Conservation (phyloP, 2,797 vertebrate species). For the Hydrophis major region DNA sequence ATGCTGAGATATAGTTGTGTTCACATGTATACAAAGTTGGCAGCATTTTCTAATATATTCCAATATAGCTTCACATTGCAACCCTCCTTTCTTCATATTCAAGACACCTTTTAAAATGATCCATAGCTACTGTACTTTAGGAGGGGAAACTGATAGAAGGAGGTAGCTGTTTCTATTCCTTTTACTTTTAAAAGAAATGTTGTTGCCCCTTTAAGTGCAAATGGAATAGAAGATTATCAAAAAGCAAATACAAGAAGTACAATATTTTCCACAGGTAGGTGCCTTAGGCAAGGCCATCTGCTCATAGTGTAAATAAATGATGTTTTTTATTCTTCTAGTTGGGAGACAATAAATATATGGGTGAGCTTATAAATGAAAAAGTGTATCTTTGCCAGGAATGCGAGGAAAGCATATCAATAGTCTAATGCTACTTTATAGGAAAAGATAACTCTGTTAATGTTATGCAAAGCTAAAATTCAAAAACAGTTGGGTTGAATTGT, state of each 20-base stretch:
- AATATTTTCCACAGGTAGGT: not conserved
- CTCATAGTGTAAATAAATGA: not conserved
- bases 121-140: not conserved
- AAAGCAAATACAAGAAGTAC: conserved; percentile 30
- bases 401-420: conserved; percentile 5
- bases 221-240: not conserved
- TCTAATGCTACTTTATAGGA: not conserved
- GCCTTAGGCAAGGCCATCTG: conserved; percentile 3
- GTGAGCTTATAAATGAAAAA: not conserved
- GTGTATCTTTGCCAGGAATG: not conserved
- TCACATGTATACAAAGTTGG: not conserved
- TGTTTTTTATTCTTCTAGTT: conserved; percentile 3
- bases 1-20: not conserved
- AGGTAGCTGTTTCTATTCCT: conserved; percentile 1
- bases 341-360: not conserved
- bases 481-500: not conserved
- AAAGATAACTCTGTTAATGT: not conserved
- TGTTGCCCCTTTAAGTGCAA: not conserved
- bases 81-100: not conserved
- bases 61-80: not conserved
- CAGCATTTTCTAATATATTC: not conserved
- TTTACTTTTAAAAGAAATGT: conserved; percentile 3
- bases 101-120: not conserved
- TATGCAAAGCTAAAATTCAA: not conserved
- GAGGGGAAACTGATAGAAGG: not conserved